These are phyloP conservation scores for Siderastrea siderea DNA, from an alignment of 92 coral and sea anemone genomes.

Conservation along the genomic window DNA sequence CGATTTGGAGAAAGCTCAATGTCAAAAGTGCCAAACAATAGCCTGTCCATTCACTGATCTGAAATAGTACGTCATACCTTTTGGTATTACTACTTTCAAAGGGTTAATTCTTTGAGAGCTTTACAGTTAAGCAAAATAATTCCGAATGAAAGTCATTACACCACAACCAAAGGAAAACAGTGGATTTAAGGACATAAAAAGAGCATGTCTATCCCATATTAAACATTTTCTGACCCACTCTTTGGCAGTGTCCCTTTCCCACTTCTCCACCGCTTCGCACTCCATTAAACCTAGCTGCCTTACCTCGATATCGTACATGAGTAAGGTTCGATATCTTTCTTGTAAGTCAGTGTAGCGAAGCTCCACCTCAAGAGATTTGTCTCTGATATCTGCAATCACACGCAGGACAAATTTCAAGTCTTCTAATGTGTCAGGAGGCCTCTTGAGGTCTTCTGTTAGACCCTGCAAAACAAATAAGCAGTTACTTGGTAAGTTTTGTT, in stretches of 20 bases:
- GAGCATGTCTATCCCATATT: no score
- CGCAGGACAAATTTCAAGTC: constrained; percentile 98
- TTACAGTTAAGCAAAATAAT: no score
- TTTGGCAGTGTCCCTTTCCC: no score
- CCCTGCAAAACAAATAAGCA: constrained; percentile 61
- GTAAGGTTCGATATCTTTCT: constrained; percentile 95
- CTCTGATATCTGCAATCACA: constrained; percentile 98
- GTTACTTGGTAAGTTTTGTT: background rate
- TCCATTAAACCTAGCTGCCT: background rate
- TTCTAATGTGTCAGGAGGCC: constrained; percentile 94
- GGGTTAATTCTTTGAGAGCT: no score
- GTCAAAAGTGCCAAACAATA: no score
- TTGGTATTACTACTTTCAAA: no score
- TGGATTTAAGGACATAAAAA: no score
- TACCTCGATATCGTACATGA: constrained; percentile 96
- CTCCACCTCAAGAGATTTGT: constrained; percentile 98
- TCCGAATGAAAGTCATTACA: no score
- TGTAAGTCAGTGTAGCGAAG: constrained; percentile 89
- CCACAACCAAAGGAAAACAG: no score
- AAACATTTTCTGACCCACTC: background rate
- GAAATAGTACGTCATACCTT: no score
- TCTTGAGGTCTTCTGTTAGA: constrained; percentile 86
- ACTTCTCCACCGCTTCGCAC: no score
- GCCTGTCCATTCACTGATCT: no score
- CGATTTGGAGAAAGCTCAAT: background rate